Percentiles rank a stretch among this genome's conserved stretches.
Conservation (phyloP, 2,113 vertebrate genomes). For the Hemichromis elongatus region DNA sequence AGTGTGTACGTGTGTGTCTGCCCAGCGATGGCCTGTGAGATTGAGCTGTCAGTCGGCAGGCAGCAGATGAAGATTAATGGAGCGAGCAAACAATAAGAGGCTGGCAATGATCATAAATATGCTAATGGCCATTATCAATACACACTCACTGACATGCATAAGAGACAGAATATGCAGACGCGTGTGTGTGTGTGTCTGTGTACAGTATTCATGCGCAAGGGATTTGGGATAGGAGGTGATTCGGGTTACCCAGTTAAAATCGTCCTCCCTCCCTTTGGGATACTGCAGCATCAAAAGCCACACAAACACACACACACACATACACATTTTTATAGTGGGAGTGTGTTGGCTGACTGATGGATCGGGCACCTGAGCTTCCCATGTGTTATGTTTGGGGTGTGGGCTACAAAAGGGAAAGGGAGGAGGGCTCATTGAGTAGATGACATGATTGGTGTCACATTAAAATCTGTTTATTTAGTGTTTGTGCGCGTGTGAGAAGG, state of each 20-base stretch:
- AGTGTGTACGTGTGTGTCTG: slow-evolving; percentile 7
- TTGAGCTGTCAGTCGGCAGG: slow-evolving; percentile 97
- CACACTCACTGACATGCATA: slow-evolving; percentile 84
- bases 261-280: slow-evolving; percentile 44
- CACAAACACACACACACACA: background rate
- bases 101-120: slow-evolving; percentile 99
- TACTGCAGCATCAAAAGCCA: slow-evolving; percentile 46
- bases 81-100: slow-evolving; percentile 94
- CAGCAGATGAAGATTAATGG: slow-evolving; percentile 99
- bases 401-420: slow-evolving; percentile 23
- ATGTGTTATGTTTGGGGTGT: slow-evolving; percentile 56
- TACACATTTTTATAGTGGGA: slow-evolving; percentile 47
- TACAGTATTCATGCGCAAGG: slow-evolving; percentile 41
- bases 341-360: slow-evolving; percentile 75
- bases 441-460: slow-evolving; percentile 70
- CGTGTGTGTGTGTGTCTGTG: slow-evolving; percentile 4
- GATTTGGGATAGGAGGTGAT: slow-evolving; percentile 82
- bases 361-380: slow-evolving; percentile 50
- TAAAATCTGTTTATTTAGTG: slow-evolving; percentile 67
- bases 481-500: slow-evolving; percentile 50
- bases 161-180: slow-evolving; percentile 10
- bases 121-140: slow-evolving; percentile 91
- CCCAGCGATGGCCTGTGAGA: slow-evolving; percentile 94
- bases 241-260: slow-evolving; percentile 80
- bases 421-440: slow-evolving; percentile 52